These are phyloP conservation scores for Virgularia gustaviana DNA, from an alignment of 92 coral and sea anemone species.

Conservation along the genomic window DNA sequence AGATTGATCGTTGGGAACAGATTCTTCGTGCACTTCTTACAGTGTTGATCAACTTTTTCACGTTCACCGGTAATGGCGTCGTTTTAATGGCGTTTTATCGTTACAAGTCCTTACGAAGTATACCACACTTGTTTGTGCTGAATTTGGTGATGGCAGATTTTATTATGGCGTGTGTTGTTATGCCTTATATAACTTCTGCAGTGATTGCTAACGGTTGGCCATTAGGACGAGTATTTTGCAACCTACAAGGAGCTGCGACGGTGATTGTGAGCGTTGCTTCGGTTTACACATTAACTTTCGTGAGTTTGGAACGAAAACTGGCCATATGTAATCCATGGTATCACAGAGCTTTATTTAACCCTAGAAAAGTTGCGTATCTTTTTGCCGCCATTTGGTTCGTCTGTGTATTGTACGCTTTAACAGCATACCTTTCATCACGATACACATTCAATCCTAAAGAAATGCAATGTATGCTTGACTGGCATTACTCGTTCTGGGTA, in stretches of 20 bases:
- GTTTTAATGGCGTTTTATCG: not conserved
- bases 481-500: not conserved
- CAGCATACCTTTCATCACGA: not conserved
- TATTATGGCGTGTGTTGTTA: not conserved
- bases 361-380: not conserved
- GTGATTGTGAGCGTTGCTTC: not conserved
- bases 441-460: not conserved
- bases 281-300: not conserved
- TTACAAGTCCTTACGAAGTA: not conserved
- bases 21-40: not conserved
- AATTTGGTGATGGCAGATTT: not conserved
- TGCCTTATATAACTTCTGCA: not conserved
- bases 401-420: not conserved
- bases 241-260: not conserved
- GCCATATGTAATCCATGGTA: conserved; percentile 1
- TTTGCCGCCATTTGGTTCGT: not conserved
- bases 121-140: not conserved
- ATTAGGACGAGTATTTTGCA: not conserved
- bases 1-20: not conserved
- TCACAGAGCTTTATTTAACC: not conserved
- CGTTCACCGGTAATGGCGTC: not conserved
- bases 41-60: not conserved
- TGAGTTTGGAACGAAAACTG: conserved; percentile 1
- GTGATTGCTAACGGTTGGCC: not conserved
- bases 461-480: not conserved